Evolutionary conservation across 2,113 vertebrate genomes (phyloP).

Genomic region (Psittacus erithacus): DNA sequence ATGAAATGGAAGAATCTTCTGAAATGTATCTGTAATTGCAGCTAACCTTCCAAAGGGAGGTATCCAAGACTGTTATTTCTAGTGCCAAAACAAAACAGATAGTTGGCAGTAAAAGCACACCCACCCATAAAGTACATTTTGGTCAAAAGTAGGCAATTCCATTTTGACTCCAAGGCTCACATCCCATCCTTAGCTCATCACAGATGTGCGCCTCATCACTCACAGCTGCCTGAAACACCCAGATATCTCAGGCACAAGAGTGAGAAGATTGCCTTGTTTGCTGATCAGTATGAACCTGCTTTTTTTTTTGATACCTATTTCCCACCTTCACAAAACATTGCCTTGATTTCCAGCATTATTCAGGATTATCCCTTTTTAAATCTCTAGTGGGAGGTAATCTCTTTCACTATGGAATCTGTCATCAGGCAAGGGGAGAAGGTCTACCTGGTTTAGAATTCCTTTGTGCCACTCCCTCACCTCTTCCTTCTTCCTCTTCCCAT

Average conservation of each 20-base stretch:
- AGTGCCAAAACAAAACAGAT: slow-evolving; percentile 38
- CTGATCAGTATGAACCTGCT: not conserved
- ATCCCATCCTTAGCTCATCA: slow-evolving; percentile 46
- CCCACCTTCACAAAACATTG: not conserved
- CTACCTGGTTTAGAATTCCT: not conserved
- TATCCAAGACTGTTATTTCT: slow-evolving; percentile 45
- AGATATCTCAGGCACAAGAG: not conserved
- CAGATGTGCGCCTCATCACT: not conserved
- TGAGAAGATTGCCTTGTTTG: not conserved
- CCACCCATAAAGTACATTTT: not conserved
- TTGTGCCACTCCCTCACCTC: not conserved
- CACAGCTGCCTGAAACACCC: slow-evolving; percentile 37
- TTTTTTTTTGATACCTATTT: not conserved
- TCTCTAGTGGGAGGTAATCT: not conserved
- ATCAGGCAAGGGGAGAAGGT: not conserved
- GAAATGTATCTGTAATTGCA: slow-evolving; percentile 43
- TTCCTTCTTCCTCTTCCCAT: not conserved
- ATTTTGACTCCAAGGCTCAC: not conserved
- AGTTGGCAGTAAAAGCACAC: not conserved
- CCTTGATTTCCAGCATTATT: not conserved
- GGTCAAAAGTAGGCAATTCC: slow-evolving; percentile 42
- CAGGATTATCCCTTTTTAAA: not conserved
- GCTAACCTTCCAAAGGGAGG: slow-evolving; percentile 45
- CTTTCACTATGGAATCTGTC: not conserved
- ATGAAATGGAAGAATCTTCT: slow-evolving; percentile 49